Base-by-base conservation (phyloP, 2,797 vertebrate genomes). In the Spinus pinus region DNA sequence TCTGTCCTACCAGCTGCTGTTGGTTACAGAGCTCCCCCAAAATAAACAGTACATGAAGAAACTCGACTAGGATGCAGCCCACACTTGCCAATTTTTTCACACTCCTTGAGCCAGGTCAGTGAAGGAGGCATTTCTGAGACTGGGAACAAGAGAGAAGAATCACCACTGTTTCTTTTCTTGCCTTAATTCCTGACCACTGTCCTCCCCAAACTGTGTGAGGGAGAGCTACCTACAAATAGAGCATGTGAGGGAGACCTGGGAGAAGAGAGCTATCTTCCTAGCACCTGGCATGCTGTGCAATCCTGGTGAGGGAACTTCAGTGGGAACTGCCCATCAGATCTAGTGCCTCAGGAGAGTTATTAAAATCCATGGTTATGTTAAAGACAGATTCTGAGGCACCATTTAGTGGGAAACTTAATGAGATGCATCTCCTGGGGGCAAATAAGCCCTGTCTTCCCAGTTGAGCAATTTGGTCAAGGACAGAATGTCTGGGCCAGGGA, bases 51-150 rank as follows among this genome's bases (percentile, higher is more conserved):
- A 24, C 2, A 0, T 30, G 20, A 33, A 37, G 71, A 87, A 86
- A 87, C 33, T 73, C 0, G 0, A 23, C 30, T 67, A 14, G 46
- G 56, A 49, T 1, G 1, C 44, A 56, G 53, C 8, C 1, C 3
- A 3, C 39, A 12, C 35, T 47, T 65, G 18, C 30, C 18, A 2
- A 14, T 81, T 66, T 4, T 83, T 67, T 80, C 57, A 31, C 1
- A 2, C 5, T 44, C 22, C 57, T 60, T 84, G 67, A 87, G 69
- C 39, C 35, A 53, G 49, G 14, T 35, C 60, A 86, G n/a, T 12
- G 44, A 79, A 81, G 60, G 54, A 86, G 27, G 14, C 11, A 42
- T 75, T 88, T 82, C 51, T 77, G 42, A 78, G 28, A 53, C 42
- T 64, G 6, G 30, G 13, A 50, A 46, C 33, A 57, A 62, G 35